Base-by-base conservation (phyloP, 2,888 invertebrate genomes). In the Drosophila multiciliata region DNA sequence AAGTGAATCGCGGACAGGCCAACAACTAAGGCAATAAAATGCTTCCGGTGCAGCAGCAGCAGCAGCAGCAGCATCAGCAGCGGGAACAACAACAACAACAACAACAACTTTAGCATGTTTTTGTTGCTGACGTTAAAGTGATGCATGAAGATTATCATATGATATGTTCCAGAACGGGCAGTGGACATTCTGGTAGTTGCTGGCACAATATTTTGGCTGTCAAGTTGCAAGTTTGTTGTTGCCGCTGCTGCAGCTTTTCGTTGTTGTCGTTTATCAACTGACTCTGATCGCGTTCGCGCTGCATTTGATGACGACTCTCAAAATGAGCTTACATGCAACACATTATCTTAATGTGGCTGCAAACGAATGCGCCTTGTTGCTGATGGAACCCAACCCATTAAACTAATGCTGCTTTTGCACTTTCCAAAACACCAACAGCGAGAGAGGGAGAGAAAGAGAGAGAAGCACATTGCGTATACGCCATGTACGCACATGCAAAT, bases 141-240 rank as follows among this genome's bases (percentile, higher is more conserved):
- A 89, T 91, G 90, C 89, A 89, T 91, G 88, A 78, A 89, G 89
- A 91, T 89, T 89, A 89, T 91, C 89, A 82, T 85, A 79, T 85
- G 89, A 89, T 89, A 90, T 82, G 88, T 87, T 90, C 82, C 78
- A 87, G 85, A 84, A 63, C 72, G 86, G 69, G 71, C 20, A 54
- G 64, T 89, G 79, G 78, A 75, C 78, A 69, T 58, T 66, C 66
- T 60, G 57, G 29, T 67, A 50, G 52, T 66, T 49, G 59, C 66
- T 66, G 67, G 58, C 68, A 67, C 76, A 82, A 82, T 83, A 76
- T 77, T 84, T 89, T 81, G 75, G 75, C 73, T 72, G 80, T 86
- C 66, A 71, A 67, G 50, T 49, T 71, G 77, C 67, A 85, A 85
- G 76, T 68, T 70, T 66, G 72, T 63, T 64, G 63, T 29, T 66